phyloP scores from a whole-genome alignment of 2,888 invertebrate genomes.

The Tachina fera region DNA sequence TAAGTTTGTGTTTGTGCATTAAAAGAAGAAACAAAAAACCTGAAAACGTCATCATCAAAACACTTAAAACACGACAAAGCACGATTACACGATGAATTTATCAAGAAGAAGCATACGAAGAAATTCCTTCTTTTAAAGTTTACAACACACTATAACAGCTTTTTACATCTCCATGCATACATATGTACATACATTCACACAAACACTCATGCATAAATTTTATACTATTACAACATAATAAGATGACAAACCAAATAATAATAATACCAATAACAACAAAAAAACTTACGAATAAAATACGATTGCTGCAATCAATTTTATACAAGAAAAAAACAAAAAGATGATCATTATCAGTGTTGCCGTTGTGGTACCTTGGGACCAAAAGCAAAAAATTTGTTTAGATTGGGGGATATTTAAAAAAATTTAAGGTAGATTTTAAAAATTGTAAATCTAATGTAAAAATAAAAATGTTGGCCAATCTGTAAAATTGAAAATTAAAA shows the following conservation, averaged over 20 bases:
- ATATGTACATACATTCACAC: constrained; percentile 18
- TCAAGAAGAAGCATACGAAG: constrained; percentile 48
- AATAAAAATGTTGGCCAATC: too few species aligned
- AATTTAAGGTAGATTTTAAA: too few species aligned
- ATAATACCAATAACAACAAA: constrained; percentile 43
- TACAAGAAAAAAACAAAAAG: constrained; percentile 38
- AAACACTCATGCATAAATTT: constrained; percentile 71
- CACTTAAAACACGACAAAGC: constrained; percentile 59
- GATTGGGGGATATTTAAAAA: too few species aligned
- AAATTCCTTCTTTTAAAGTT: constrained; percentile 48
- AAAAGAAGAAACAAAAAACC: constrained; percentile 52
- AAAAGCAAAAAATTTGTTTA: too few species aligned
- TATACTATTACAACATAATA: constrained; percentile 69
- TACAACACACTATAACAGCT: constrained; percentile 18
- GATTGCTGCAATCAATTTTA: constrained; percentile 54
- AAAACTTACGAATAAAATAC: constrained; percentile 21
- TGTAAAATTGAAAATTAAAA: too few species aligned
- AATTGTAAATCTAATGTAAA: too few species aligned
- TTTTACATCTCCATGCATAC: not conserved
- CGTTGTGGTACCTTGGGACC: not conserved
- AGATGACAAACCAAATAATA: constrained; percentile 61
- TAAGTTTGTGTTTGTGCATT: not conserved
- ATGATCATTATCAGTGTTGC: constrained; percentile 44
- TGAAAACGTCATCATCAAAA: constrained; percentile 63
- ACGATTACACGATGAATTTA: constrained; percentile 36